phyloP scores from a whole-genome alignment of 1,140 invertebrate genomes.

The Bombus impatiens region DNA sequence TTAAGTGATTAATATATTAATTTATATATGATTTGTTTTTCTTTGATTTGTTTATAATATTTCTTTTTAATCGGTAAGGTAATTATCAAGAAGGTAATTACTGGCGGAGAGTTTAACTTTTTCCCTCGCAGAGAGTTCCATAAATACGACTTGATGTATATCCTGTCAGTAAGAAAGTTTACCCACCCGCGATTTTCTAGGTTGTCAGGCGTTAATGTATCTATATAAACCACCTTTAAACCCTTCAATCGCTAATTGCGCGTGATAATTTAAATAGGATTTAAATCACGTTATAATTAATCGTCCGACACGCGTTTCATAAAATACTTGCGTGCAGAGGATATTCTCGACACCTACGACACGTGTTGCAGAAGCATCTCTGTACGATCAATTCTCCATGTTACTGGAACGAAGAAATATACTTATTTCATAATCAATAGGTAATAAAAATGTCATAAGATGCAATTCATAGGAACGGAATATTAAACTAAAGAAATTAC shows the following conservation, averaged over 20 bases:
- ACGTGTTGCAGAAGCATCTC: background rate
- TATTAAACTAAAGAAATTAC: background rate
- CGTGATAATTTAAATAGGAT: conserved; percentile 52
- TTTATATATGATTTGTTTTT: background rate
- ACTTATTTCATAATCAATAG: background rate
- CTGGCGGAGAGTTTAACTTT: background rate
- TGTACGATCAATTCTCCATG: background rate
- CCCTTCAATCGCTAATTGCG: conserved; percentile 52
- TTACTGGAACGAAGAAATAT: background rate
- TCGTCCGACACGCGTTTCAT: conserved; percentile 28
- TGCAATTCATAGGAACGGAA: background rate
- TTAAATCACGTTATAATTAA: conserved; percentile 53
- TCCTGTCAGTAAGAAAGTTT: conserved; percentile 53
- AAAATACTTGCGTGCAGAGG: conserved; percentile 17
- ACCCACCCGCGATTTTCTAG: conserved; percentile 53
- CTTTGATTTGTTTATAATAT: background rate
- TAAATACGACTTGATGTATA: conserved; percentile 46
- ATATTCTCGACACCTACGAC: conserved; percentile 24
- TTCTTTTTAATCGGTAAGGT: background rate
- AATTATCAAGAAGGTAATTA: background rate
- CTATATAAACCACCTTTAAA: conserved; percentile 48
- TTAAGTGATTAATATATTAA: background rate
- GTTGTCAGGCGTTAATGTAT: conserved; percentile 43
- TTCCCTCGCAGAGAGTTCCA: conserved; percentile 38
- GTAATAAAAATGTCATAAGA: background rate